phyloP scores from a whole-genome alignment of 2,888 invertebrate genomes.

The Apeira syringaria region DNA sequence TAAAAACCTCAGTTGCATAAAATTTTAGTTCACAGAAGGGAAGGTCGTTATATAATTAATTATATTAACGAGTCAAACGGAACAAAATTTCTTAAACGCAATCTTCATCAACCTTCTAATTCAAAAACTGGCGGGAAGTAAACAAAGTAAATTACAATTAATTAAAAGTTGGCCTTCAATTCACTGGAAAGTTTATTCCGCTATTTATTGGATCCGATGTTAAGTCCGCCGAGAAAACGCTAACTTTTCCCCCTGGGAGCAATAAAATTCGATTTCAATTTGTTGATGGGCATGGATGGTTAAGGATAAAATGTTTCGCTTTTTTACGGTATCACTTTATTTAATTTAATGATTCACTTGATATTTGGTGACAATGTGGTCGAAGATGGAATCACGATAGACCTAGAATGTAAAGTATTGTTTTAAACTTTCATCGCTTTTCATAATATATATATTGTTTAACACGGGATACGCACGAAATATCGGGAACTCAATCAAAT shows the following conservation, averaged over 20 bases:
- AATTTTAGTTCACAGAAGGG: no score
- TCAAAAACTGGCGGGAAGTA: neutral
- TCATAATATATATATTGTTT: no score
- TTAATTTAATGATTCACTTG: no score
- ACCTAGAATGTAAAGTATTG: no score
- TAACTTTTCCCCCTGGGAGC: slow-evolving; percentile 2
- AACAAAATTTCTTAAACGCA: neutral
- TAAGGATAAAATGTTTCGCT: slow-evolving; percentile 6
- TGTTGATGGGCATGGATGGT: slow-evolving; percentile 7
- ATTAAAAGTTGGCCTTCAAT: slow-evolving; percentile 7
- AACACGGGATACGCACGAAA: no score
- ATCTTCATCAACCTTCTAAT: neutral
- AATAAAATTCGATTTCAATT: slow-evolving; percentile 16
- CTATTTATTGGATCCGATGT: slow-evolving; percentile 8
- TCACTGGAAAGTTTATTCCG: slow-evolving; percentile 2
- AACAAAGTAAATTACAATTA: slow-evolving; percentile 11
- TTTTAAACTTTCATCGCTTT: no score
- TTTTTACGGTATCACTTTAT: slow-evolving; percentile 9
- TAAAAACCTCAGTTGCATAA: no score
- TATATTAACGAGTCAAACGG: neutral
- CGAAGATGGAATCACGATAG: no score
- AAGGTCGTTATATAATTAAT: neutral
- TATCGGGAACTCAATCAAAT: no score
- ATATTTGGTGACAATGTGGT: no score
- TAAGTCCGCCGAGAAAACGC: neutral